phyloP scores from a whole-genome alignment of 2,888 invertebrate species.

The Craniophora ligustri region DNA sequence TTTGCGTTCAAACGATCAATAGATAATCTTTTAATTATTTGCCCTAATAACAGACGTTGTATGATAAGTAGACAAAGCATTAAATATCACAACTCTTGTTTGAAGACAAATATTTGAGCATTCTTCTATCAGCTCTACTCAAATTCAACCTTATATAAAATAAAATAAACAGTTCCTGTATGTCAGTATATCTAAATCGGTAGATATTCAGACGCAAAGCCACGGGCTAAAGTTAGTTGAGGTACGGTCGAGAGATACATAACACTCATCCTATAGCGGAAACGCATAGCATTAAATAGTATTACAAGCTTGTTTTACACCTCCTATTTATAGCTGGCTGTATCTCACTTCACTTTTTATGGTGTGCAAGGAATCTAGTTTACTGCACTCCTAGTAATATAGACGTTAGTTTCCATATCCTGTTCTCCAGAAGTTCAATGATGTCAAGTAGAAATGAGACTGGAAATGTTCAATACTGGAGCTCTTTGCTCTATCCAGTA shows the following conservation, averaged over 20 bases:
- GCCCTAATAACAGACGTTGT: too few species aligned
- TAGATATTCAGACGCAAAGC: background rate
- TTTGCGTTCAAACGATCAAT: too few species aligned
- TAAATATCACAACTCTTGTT: too few species aligned
- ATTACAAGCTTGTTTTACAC: conserved; percentile 36
- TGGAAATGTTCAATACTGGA: too few species aligned
- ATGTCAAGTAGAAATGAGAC: background rate
- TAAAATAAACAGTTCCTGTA: too few species aligned
- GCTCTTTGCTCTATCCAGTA: too few species aligned
- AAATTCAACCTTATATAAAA: too few species aligned
- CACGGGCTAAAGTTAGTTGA: conserved; percentile 6
- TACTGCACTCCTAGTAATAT: conserved; percentile 10
- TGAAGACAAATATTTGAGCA: too few species aligned
- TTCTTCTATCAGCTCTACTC: too few species aligned
- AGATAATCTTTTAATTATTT: too few species aligned
- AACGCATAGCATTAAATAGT: conserved; percentile 37
- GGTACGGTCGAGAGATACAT: conserved; percentile 17
- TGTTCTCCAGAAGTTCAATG: background rate
- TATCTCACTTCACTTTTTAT: conserved; percentile 43
- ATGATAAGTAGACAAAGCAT: too few species aligned
- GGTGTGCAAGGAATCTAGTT: conserved; percentile 27
- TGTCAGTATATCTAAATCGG: background rate
- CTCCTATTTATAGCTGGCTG: conserved; percentile 33
- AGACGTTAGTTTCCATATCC: conserved; percentile 12
- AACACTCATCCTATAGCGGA: conserved; percentile 26